Conservation (phyloP, 1,140 invertebrate genomes). For the Zeugodacus cucurbitae region DNA sequence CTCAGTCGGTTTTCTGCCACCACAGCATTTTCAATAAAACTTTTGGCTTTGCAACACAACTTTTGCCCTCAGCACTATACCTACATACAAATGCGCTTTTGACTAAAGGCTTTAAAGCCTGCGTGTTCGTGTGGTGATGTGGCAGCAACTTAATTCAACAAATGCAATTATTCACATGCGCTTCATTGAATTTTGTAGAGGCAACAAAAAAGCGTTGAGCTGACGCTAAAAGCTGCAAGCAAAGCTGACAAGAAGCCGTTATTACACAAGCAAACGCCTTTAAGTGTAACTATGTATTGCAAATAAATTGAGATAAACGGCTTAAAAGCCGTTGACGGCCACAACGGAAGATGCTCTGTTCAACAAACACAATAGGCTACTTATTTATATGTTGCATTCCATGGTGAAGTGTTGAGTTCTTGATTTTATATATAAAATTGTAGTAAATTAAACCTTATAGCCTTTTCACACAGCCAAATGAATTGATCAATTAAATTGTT, state of each 20-base stretch:
- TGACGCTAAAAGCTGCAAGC: neutral
- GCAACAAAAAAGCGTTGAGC: neutral
- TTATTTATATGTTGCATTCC: neutral
- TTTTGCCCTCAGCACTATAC: neutral
- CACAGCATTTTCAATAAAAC: slow-evolving; percentile 17
- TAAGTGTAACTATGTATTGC: neutral
- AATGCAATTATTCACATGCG: slow-evolving; percentile 35
- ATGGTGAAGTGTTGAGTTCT: neutral
- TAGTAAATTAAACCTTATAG: no score
- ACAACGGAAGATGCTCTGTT: neutral
- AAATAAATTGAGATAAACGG: slow-evolving; percentile 31
- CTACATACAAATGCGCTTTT: neutral
- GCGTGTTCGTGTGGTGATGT: neutral
- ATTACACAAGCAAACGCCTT: neutral
- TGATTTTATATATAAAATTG: no score
- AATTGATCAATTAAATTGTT: no score
- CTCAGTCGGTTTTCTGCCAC: neutral
- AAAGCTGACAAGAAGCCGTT: slow-evolving; percentile 12
- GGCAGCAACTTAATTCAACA: slow-evolving; percentile 3
- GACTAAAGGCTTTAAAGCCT: neutral
- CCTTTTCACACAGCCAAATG: no score
- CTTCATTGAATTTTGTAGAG: slow-evolving; percentile 4
- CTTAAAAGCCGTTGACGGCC: neutral
- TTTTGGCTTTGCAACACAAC: slow-evolving; percentile 23
- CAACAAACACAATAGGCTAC: neutral